Percentiles rank a stretch among this genome's conserved stretches.
These are phyloP conservation scores for Thelaira solivaga DNA, from an alignment of 2,888 invertebrate genomes.

Conservation along the genomic window DNA sequence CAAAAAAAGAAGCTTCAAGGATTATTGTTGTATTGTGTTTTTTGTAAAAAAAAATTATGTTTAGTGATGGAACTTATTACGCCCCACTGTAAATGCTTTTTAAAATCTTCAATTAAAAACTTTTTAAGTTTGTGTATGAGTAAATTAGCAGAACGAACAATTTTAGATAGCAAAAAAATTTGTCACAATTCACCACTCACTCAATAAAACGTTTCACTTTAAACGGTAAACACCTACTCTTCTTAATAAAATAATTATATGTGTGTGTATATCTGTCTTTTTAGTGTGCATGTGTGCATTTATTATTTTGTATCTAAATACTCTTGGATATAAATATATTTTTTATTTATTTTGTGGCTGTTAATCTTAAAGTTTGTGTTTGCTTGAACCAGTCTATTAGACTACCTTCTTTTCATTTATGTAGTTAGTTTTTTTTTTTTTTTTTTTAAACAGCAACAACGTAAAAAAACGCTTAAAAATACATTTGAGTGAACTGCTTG, in stretches of 20 bases:
- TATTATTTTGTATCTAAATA: background rate
- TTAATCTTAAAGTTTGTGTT: conserved; percentile 10
- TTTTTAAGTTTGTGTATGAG: conserved; percentile 12
- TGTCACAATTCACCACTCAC: conserved; percentile 57
- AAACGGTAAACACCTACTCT: conserved; percentile 49
- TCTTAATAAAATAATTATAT: too few species aligned
- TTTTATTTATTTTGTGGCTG: background rate
- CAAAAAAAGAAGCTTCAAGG: too few species aligned
- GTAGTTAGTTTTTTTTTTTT: background rate
- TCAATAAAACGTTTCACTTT: conserved; percentile 5
- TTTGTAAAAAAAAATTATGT: too few species aligned
- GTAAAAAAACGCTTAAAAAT: conserved; percentile 25
- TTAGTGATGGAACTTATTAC: too few species aligned
- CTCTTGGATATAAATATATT: background rate
- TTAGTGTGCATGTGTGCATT: background rate
- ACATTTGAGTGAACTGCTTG: conserved; percentile 33
- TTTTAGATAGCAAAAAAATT: background rate
- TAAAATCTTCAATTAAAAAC: conserved; percentile 4
- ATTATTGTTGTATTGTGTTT: too few species aligned
- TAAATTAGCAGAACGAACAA: conserved; percentile 18
- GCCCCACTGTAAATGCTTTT: too few species aligned
- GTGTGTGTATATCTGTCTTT: too few species aligned
- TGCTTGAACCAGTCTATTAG: conserved; percentile 31
- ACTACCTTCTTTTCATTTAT: conserved; percentile 10
- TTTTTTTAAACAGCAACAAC: background rate